Base-by-base conservation (phyloP, 2,888 invertebrate genomes). In the Limnephilus lunatus region DNA sequence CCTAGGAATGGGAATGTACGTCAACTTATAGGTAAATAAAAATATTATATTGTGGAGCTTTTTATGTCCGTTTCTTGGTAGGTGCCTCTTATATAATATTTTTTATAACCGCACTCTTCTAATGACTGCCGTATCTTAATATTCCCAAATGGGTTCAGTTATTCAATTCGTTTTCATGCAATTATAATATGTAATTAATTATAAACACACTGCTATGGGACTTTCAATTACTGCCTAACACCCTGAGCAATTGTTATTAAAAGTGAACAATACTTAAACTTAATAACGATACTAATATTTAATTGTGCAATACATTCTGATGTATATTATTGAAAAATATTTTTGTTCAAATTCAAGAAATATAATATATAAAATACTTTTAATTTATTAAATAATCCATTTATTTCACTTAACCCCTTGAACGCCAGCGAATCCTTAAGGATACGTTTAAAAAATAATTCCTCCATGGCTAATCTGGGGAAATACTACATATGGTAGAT, bases 91-190 rank as follows among this genome's bases (percentile, higher is more conserved):
- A 68, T 68, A 68, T 68, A 68, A 68, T 25, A 1, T 25, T 68
- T 68, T 68, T 68, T 68, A 68, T 68, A 68, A 68, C 68, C 68
- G n/a, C n/a, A 68, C 68, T 68, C 68, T 68, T 68, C 68, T 68
- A 68, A 68, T 68, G 68, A 68, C 68, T 68, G 68, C 68, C 68
- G n/a, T 68, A n/a, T 68, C 7, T 68, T 68, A 68, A 68, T 5
- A n/a, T 68, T 68, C 68, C 25, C 25, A 68, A 68, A 68, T 68
- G 7, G 68, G 68, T 25, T n/a, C 68, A 68, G 68, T 68, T 68
- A 68, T 68, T 68, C 68, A 68, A 68, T n/a, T 68, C 68, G 25
- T n/a, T 68, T 68, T 68, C 25, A 53, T 68, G 25, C 68, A 25
- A 25, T 68, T 68, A 2, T n/a, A 14, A n/a, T 68, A 9, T 25